A percentile compares a stretch with the other conserved stretches of the same genome.
These are phyloP conservation scores for Vireo griseus DNA, from an alignment of 2,797 vertebrate genomes.

Conservation along the genomic window DNA sequence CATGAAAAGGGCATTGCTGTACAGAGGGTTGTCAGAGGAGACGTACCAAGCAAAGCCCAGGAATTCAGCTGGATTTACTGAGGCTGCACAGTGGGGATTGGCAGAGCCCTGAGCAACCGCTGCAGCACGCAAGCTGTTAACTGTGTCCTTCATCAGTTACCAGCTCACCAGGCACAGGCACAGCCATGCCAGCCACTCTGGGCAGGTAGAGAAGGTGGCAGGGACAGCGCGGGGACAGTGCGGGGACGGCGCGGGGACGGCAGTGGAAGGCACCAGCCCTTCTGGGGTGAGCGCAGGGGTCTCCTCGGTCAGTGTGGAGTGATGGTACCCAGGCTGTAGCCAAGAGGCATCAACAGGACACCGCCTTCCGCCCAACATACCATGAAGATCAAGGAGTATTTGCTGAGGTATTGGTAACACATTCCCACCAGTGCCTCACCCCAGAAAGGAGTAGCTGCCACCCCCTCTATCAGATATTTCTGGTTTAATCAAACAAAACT, in stretches of 20 bases:
- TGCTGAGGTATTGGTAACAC: neutral
- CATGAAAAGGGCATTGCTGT: neutral
- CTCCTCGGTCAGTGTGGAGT: accelerated
- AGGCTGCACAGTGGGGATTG: neutral
- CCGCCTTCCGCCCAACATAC: neutral
- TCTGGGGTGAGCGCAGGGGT: accelerated
- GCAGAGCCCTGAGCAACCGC: neutral
- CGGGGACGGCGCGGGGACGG: accelerated
- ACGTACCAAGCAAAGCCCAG: neutral
- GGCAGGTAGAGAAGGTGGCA: neutral
- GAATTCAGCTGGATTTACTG: neutral
- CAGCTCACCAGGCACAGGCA: neutral
- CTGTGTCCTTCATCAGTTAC: neutral
- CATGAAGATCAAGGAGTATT: neutral
- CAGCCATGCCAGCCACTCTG: neutral
- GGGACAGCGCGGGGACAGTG: accelerated
- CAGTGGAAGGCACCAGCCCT: neutral
- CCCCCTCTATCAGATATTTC: neutral
- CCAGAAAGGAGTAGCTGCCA: neutral
- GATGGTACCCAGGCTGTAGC: neutral
- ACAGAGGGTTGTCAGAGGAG: neutral
- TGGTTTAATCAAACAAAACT: neutral
- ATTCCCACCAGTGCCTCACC: accelerated
- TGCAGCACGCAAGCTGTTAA: neutral
- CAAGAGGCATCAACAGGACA: neutral